phyloP scores from a whole-genome alignment of 1,140 invertebrate genomes.

The Euwallacea similis region DNA sequence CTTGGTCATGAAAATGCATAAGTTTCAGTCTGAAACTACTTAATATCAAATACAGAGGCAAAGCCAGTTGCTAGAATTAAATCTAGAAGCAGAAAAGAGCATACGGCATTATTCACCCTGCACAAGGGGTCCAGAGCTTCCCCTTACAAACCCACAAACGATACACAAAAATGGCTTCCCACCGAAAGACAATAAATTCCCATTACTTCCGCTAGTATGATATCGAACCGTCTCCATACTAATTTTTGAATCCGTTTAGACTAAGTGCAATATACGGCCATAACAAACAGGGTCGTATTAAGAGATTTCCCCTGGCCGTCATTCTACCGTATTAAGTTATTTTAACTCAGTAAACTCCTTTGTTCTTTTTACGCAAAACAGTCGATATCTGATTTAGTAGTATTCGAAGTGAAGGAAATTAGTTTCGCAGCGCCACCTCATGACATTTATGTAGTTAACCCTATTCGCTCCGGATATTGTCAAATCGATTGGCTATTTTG shows the following conservation, averaged over 20 bases:
- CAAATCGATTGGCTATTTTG: too few species aligned
- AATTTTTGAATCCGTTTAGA: conserved; percentile 41
- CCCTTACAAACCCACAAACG: conserved; percentile 32
- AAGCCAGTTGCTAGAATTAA: conserved; percentile 1
- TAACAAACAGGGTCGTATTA: conserved; percentile 4
- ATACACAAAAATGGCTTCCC: conserved; percentile 39
- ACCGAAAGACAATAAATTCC: conserved; percentile 36
- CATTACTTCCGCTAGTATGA: conserved; percentile 41
- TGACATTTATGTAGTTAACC: too few species aligned
- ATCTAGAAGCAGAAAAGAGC: conserved; percentile 5
- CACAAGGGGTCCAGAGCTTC: conserved; percentile 4
- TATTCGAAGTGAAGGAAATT: too few species aligned
- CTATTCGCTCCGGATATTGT: too few species aligned
- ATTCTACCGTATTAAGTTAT: too few species aligned
- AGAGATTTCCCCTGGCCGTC: not conserved
- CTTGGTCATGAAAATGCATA: too few species aligned
- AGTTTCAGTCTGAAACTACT: too few species aligned
- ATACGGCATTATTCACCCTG: conserved; percentile 8
- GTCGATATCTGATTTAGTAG: too few species aligned
- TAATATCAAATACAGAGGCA: too few species aligned
- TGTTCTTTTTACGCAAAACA: too few species aligned
- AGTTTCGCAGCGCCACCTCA: too few species aligned
- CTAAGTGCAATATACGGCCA: conserved; percentile 13
- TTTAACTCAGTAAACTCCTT: too few species aligned
- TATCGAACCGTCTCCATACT: conserved; percentile 38